These are phyloP conservation scores for Galagoides demidoff DNA, from an alignment of 2,797 vertebrate species.

Conservation along the genomic window DNA sequence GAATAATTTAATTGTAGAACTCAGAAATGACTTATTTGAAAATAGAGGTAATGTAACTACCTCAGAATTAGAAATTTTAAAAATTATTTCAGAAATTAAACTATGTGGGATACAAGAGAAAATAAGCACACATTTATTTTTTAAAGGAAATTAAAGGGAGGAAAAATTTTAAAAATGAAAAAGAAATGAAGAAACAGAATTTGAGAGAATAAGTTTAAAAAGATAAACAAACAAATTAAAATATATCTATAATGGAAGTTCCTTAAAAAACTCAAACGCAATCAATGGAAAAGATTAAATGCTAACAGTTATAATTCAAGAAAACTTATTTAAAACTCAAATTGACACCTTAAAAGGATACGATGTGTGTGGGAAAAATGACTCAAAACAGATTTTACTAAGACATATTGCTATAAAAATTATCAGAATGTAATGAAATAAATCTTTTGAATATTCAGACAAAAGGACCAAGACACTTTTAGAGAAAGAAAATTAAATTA, in stretches of 20 bases:
- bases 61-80: background rate
- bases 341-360: background rate
- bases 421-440: background rate
- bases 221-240: background rate
- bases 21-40: background rate
- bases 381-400: background rate
- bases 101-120: background rate
- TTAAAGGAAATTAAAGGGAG: background rate
- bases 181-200: background rate
- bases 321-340: background rate
- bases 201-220: background rate
- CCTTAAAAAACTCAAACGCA: background rate
- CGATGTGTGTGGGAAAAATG: background rate
- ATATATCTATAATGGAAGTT: background rate
- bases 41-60: background rate
- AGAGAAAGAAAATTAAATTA: background rate
- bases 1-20: background rate
- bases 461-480: background rate
- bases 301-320: background rate
- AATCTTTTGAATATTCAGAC: background rate
- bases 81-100: constrained; percentile 5
- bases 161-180: background rate
- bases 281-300: background rate
- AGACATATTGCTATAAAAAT: background rate
- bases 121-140: background rate